Evolutionary conservation across 2,888 invertebrate species (phyloP), one percentile per base, ranked within the genome.

Genomic region (Dyspetes luteomarginatus): DNA sequence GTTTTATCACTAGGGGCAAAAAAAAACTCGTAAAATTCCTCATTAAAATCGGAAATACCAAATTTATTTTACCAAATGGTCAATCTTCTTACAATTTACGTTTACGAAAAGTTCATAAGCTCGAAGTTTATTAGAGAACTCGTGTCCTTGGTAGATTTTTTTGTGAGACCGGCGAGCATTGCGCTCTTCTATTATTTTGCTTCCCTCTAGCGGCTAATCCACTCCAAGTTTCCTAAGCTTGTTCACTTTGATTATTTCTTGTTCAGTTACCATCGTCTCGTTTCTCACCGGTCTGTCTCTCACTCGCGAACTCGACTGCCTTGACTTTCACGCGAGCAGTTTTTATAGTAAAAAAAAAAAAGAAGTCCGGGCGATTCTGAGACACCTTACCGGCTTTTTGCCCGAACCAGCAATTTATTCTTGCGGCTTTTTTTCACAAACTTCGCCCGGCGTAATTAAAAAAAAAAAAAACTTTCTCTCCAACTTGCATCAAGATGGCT

Each of bases 131-230:
- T 55, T n/a, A 26, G 74, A 50, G 56, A 60, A 56, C 74, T 56
- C 71, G 65, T 64, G 41, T 56, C 52, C 41, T 52, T 24, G 17
- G n/a, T 48, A 65, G 24, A 52, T 64, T 65, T 69, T 22, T 41
- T 62, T 52, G 56, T 74, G 68, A 71, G 77, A 65, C 83, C 83
- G 84, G 73, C 86, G 83, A 82, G 84, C 85, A 72, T 78, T 75
- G 76, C 75, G 69, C 62, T 69, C 58, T 56, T 22, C 56, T 72
- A 22, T 22, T 5, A 0, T 72, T 68, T 58, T 60, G 28, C 30
- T 17, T 17, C 56, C 52, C 24, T 30, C 64, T 24, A 36, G 22
- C 45, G 55, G 36, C 24, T 62, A 19, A 60, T 30, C 12, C 36
- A 36, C 36, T 12, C 55, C 76, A 56, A 76, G 80, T 78, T 81